Percentiles rank a stretch among this genome's conserved stretches.
Evolutionary conservation across 2,113 vertebrate species (phyloP).

Genomic region (pig (Sus scrofa)): T2T-Sscrofa CM000824.6:145482501-145483000

Average conservation of each 20-base stretch:
- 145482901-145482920: background rate
- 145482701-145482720: background rate
- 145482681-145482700: background rate
- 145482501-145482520: background rate
- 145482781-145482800: conserved; percentile 36
- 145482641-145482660: conserved; percentile 45
- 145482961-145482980: background rate
- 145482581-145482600: background rate
- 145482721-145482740: conserved; percentile 3
- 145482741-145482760: background rate
- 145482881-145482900: conserved; percentile 16
- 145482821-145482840: conserved; percentile 27
- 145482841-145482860: conserved; percentile 41
- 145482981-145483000: background rate
- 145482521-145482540: conserved; percentile 40
- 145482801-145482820: background rate
- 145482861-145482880: conserved; percentile 36
- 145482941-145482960: background rate
- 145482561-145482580: background rate
- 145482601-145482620: conserved; percentile 41
- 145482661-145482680: conserved; percentile 35
- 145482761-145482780: conserved; percentile 4
- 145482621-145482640: background rate
- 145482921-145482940: background rate
- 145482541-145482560: background rate